Base-by-base conservation (phyloP, 2,888 invertebrate species). In the Orchestes rusci region DNA sequence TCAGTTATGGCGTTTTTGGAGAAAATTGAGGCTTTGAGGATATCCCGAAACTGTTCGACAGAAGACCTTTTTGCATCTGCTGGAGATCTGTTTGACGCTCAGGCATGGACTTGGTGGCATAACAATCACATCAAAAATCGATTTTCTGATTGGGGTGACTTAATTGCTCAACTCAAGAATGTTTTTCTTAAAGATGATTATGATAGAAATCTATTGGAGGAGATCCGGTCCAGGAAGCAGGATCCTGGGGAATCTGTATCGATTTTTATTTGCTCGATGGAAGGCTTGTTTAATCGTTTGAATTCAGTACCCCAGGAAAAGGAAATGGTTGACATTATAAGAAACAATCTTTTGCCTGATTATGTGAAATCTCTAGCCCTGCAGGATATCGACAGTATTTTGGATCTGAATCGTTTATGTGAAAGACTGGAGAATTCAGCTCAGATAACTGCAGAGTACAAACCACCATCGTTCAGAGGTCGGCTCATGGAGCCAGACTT, bases 1-100 rank as follows among this genome's bases (percentile, higher is more conserved):
- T 34, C 34, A 8, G 5, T 28, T 34, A 35, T 23, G 17, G 23
- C 34, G 3, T 41, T 41, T 41, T 28, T 41, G n/a, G 41, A 34
- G 16, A 33, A 27, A 16, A 23, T 41, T 5, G 34, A 41, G 28
- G 8, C 18, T 3, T 4, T 34, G 4, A 16, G 28, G 28, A 27
- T 41, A 27, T 12, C 34, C 8, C 13, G 28, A n/a, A n/a, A n/a
- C n/a, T n/a, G n/a, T 23, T 27, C 37, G 13, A 27, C 13, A 3
- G 16, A 37, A 2, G 37, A 37, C 7, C 27, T 37, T 12, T 37
- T 37, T 3, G 2, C n/a, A 7, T 8, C 8, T 3, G 37, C 37
- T 3, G 13, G 12, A 2, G 8, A 23, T 13, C 10, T 37, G 15
- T 37, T 37, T 12, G 8, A 23, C 23, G 27, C 7, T 13, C 23